phyloP scores from a whole-genome alignment of 2,113 vertebrate species.

The Redunca redunca region DNA sequence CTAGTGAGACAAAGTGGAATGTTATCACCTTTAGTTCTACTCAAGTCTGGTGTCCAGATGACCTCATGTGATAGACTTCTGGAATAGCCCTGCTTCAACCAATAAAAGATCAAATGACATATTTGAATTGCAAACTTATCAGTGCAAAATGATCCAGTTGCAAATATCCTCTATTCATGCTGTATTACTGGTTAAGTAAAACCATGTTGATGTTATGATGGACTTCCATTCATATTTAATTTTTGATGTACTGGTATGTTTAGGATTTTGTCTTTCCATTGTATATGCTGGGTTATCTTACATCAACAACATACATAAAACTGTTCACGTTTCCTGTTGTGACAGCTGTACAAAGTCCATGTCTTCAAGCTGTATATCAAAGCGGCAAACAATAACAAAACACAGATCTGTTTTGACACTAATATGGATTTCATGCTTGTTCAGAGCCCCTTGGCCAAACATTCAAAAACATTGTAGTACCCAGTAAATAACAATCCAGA shows the following conservation, averaged over 20 bases:
- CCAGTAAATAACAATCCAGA: conserved; percentile 24
- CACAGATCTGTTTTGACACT: conserved; percentile 51
- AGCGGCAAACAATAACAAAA: conserved; percentile 42
- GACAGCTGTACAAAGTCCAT: conserved; percentile 34
- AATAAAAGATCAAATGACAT: neutral
- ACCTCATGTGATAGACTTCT: neutral
- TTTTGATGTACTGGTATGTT: neutral
- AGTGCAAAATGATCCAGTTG: neutral
- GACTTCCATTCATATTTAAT: neutral
- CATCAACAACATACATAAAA: conserved; percentile 16
- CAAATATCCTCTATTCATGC: neutral
- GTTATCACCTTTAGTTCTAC: neutral
- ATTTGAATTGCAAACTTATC: neutral
- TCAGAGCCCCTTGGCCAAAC: conserved; percentile 40
- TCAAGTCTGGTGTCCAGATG: neutral
- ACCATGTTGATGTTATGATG: neutral
- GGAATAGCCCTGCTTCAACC: neutral
- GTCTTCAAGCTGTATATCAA: conserved; percentile 47
- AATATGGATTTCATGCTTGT: conserved; percentile 55
- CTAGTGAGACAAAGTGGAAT: neutral
- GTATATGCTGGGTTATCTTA: conserved; percentile 14
- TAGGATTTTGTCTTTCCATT: neutral
- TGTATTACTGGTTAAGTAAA: neutral
- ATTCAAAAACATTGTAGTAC: conserved; percentile 36
- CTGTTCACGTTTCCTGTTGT: conserved; percentile 20